Evolutionary conservation across 2,113 vertebrate species (phyloP).

Genomic region (Hucho hucho): DNA sequence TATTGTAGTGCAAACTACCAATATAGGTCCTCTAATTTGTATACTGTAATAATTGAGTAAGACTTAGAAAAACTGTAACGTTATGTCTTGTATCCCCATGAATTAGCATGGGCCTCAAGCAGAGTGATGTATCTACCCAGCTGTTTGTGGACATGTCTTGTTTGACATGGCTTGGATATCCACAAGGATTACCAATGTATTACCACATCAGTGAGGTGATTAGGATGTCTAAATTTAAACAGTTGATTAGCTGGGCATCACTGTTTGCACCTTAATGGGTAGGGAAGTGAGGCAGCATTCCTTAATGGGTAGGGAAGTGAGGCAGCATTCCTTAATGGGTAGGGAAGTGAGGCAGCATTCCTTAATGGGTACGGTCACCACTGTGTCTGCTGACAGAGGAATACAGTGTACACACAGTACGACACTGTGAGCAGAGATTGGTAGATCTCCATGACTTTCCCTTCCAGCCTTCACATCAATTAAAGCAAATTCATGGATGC

Average conservation of each 20-base stretch:
- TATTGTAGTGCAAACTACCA: conserved; percentile 24
- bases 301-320: neutral
- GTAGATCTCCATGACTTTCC: neutral
- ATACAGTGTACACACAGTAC: neutral
- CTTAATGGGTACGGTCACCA: neutral
- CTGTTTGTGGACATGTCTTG: conserved; percentile 19
- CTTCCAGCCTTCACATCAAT: neutral
- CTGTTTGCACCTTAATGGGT: neutral
- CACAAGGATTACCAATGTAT: conserved; percentile 1
- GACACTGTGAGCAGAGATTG: neutral
- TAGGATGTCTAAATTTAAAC: conserved; percentile 21
- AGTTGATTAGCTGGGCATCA: conserved; percentile 6
- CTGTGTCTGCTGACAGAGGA: neutral
- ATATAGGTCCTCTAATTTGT: conserved; percentile 14
- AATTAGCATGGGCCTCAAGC: conserved; percentile 32
- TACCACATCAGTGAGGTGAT: conserved; percentile 12
- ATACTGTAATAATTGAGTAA: conserved; percentile 17
- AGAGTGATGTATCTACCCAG: conserved; percentile 16
- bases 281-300: neutral
- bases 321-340: neutral
- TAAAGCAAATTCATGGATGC: neutral
- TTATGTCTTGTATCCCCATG: conserved; percentile 25
- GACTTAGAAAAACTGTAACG: neutral
- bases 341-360: neutral
- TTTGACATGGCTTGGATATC: conserved; percentile 2